A percentile compares a stretch with the other conserved stretches of the same genome.
phyloP scores from a whole-genome alignment of 1,140 invertebrate genomes.

The Philaenus spumarius region DNA sequence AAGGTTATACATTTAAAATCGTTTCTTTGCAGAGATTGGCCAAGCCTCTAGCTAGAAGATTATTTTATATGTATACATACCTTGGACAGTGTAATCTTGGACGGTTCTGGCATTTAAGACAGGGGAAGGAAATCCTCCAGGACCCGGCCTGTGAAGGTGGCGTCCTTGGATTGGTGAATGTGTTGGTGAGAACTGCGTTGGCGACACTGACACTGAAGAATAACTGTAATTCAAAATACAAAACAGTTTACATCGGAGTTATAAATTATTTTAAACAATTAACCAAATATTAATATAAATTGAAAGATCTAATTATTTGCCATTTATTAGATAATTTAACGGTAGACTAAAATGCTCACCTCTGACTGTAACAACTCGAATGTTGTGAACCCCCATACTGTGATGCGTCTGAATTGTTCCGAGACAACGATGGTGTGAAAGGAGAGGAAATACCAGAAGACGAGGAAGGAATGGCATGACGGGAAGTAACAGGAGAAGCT shows the following conservation, averaged over 20 bases:
- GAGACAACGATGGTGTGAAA: constrained; percentile 71
- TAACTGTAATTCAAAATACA: constrained; percentile 31
- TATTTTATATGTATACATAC: constrained; percentile 13
- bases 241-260: no score
- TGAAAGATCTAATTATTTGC: no score
- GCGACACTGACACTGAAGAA: constrained; percentile 46
- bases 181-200: constrained; percentile 59
- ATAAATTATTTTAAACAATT: no score
- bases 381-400: constrained; percentile 50
- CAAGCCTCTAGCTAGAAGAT: no score
- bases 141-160: constrained; percentile 28
- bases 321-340: no score
- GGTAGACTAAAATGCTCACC: constrained; percentile 26
- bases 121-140: constrained; percentile 31
- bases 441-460: constrained; percentile 47
- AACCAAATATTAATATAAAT: no score
- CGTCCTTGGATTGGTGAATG: constrained; percentile 71
- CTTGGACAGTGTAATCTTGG: constrained; percentile 28
- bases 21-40: no score
- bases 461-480: constrained; percentile 52
- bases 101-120: constrained; percentile 25
- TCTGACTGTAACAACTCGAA: constrained; percentile 69
- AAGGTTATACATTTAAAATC: no score
- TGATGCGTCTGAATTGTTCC: constrained; percentile 87
- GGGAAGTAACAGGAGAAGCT: constrained; percentile 75